Percentiles rank a stretch among this genome's conserved stretches.
These are phyloP conservation scores for Ryuthela nishihirai DNA, from an alignment of 2,888 invertebrate species.

Conservation along the genomic window DNA sequence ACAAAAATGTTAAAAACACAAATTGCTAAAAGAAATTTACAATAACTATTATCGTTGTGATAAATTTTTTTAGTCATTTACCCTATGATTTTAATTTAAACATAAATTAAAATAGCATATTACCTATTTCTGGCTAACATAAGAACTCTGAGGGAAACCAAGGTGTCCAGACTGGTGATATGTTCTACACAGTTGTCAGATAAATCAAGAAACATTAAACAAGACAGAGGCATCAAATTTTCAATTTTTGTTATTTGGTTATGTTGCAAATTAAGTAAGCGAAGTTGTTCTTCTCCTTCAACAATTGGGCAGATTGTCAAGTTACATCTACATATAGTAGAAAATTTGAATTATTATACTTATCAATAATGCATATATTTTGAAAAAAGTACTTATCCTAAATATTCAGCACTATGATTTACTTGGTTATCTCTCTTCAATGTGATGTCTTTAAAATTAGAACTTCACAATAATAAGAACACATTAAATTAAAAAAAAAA, in stretches of 20 bases:
- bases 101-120: constrained; percentile 2
- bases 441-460: no score
- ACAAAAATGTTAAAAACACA: no score
- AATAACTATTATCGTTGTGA: no score
- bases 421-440: no score
- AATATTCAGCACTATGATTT: no score
- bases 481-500: no score
- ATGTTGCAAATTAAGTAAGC: constrained; percentile 85
- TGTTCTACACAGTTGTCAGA: constrained; percentile 92
- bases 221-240: constrained; percentile 62
- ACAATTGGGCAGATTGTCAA: constrained; percentile 72
- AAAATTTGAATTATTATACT: no score
- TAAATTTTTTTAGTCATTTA: constrained; percentile 38
- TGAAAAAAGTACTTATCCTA: no score
- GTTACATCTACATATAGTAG: constrained; percentile 26
- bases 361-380: no score
- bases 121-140: constrained; percentile 88
- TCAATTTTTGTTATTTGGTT: constrained; percentile 77
- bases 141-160: constrained; percentile 76
- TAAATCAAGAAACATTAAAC: constrained; percentile 85
- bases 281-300: constrained; percentile 72
- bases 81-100: not conserved
- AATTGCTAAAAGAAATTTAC: no score
- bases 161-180: constrained; percentile 70
- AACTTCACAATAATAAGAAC: no score